Evolutionary conservation across 1,140 invertebrate species (phyloP).

Genomic region (Drosophila sp.): DNA sequence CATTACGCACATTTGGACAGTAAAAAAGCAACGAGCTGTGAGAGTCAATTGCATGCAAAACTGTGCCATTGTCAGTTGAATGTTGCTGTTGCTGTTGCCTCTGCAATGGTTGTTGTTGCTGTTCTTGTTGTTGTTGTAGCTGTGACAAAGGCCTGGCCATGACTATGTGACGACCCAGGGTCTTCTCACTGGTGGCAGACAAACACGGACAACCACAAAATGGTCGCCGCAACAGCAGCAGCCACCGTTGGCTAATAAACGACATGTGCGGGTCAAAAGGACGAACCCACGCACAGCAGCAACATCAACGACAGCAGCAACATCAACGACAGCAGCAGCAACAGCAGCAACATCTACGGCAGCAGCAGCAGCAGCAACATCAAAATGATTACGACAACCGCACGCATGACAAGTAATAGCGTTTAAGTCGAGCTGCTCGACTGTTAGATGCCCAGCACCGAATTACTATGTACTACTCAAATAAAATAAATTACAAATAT

Average conservation of each 20-base stretch:
- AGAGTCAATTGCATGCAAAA: slow-evolving; percentile 83
- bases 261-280: slow-evolving; percentile 80
- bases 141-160: slow-evolving; percentile 36
- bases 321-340: not conserved
- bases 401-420: slow-evolving; percentile 14
- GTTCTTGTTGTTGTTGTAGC: slow-evolving; percentile 30
- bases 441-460: not conserved
- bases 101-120: slow-evolving; percentile 20
- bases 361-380: slow-evolving; percentile 3
- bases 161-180: slow-evolving; percentile 66
- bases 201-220: slow-evolving; percentile 72
- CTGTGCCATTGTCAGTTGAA: slow-evolving; percentile 75
- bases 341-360: slow-evolving; percentile 1
- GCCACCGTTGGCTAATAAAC: slow-evolving; percentile 64
- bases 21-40: slow-evolving; percentile 82
- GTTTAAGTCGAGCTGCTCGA: not conserved
- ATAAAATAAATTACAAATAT: too few species aligned
- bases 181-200: slow-evolving; percentile 28
- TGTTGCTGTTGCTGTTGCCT: slow-evolving; percentile 30
- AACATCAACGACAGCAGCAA: slow-evolving; percentile 2
- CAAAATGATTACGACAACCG: slow-evolving; percentile 40
- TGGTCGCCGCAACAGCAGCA: slow-evolving; percentile 66
- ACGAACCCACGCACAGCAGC: slow-evolving; percentile 58
- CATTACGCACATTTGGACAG: slow-evolving; percentile 68
- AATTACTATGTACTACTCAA: too few species aligned